These are phyloP conservation scores for Protobothrops flavoviridis DNA, from an alignment of 2,113 vertebrate species.

Conservation along the genomic window DNA sequence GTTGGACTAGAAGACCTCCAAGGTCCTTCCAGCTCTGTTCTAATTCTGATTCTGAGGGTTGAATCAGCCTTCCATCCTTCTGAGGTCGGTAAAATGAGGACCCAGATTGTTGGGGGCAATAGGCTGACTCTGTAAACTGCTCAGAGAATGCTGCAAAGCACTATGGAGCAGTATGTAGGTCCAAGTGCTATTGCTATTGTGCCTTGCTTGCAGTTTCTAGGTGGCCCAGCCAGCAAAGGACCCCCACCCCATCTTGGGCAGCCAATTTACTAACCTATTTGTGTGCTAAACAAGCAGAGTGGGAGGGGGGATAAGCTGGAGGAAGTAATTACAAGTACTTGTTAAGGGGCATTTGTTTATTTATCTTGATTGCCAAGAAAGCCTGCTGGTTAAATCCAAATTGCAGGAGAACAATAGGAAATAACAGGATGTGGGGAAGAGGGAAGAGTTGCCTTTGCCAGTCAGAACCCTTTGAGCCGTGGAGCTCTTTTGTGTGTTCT, in stretches of 20 bases:
- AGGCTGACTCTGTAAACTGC: background rate
- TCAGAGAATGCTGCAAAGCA: background rate
- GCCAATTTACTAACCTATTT: fast-evolving
- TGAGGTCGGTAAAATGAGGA: background rate
- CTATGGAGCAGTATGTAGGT: background rate
- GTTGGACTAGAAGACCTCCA: background rate
- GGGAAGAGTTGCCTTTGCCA: background rate
- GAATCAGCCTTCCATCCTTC: background rate
- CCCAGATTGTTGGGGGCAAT: background rate
- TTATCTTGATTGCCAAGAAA: background rate
- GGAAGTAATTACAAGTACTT: background rate
- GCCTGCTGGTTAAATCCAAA: background rate
- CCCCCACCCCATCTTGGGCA: background rate
- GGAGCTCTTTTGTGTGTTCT: background rate
- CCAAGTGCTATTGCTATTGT: background rate
- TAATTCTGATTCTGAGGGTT: background rate
- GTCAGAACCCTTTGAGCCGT: background rate
- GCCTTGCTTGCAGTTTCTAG: background rate
- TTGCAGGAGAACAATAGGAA: background rate
- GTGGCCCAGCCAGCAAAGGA: background rate
- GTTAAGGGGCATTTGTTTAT: fast-evolving
- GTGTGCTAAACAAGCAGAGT: background rate
- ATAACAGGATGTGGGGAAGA: background rate
- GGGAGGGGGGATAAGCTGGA: background rate
- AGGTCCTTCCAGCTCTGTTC: background rate